Conservation (phyloP, 2,888 invertebrate genomes). For the Mayetiola destructor region DNA sequence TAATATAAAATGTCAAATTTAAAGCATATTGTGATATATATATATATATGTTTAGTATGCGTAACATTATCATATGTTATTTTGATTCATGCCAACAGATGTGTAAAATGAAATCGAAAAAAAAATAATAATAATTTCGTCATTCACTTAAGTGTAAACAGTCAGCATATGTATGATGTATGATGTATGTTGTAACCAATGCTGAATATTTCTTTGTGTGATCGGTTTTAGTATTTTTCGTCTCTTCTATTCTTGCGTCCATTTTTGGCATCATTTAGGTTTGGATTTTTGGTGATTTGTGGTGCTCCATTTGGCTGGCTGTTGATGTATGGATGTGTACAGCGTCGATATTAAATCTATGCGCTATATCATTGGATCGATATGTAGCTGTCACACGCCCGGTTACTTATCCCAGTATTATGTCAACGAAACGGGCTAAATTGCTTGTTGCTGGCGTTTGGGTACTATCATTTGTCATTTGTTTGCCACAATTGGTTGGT, state of each 20-base stretch:
- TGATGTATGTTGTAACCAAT: too few species aligned
- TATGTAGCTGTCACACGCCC: slow-evolving; percentile 96
- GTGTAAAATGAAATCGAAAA: too few species aligned
- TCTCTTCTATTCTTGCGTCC: not conserved
- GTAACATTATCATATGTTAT: too few species aligned
- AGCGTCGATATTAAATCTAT: slow-evolving; percentile 88
- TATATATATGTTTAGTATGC: too few species aligned
- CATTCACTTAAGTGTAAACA: not conserved
- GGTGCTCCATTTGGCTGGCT: slow-evolving; percentile 95
- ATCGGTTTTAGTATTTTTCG: not conserved
- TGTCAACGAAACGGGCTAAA: slow-evolving; percentile 73
- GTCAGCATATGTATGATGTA: not conserved
- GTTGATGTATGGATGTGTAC: slow-evolving; percentile 99
- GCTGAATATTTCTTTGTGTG: not conserved
- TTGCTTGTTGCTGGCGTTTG: slow-evolving; percentile 81
- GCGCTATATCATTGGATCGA: slow-evolving; percentile 86
- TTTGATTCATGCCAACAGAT: too few species aligned
- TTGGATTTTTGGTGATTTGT: slow-evolving; percentile 92
- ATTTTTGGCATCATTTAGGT: slow-evolving; percentile 42
- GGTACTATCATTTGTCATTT: slow-evolving; percentile 91
- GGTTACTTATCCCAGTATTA: slow-evolving; percentile 85
- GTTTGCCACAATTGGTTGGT: slow-evolving; percentile 88
- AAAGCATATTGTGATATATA: too few species aligned
- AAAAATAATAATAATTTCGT: too few species aligned
- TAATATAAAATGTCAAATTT: too few species aligned